phyloP scores from a whole-genome alignment of 2,113 vertebrate species.

The Polyodon spathula region DNA sequence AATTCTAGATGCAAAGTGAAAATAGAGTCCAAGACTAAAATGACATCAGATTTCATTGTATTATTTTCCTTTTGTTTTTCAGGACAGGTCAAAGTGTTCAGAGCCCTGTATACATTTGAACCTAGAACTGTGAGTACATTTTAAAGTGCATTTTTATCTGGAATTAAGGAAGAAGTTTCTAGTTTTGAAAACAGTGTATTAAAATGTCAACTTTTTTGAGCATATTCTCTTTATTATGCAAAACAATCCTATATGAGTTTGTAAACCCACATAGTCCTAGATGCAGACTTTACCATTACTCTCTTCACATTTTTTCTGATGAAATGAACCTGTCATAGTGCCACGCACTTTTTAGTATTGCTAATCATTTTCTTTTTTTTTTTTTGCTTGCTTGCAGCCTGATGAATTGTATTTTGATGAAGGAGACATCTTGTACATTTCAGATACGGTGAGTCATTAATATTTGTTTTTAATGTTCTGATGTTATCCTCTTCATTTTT shows the following conservation, averaged over 20 bases:
- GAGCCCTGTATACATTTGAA: slow-evolving; percentile 89
- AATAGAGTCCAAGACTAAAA: too few species aligned
- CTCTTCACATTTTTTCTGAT: too few species aligned
- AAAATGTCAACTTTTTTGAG: background rate
- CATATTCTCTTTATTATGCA: background rate
- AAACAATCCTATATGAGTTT: too few species aligned
- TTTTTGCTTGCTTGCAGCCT: slow-evolving; percentile 58
- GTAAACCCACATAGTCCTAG: too few species aligned
- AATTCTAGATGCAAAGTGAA: too few species aligned
- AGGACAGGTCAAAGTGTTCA: slow-evolving; percentile 95
- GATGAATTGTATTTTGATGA: slow-evolving; percentile 97
- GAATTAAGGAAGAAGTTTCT: background rate
- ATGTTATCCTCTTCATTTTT: background rate
- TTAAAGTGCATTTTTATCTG: background rate
- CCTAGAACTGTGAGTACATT: slow-evolving; percentile 81
- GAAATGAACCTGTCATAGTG: too few species aligned
- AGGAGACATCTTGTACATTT: slow-evolving; percentile 94
- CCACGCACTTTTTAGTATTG: too few species aligned
- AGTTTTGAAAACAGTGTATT: background rate
- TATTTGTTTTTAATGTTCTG: background rate
- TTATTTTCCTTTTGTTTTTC: too few species aligned
- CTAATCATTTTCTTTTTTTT: background rate
- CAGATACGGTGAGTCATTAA: slow-evolving; percentile 75
- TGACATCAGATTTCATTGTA: too few species aligned
- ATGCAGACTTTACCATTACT: too few species aligned